These are phyloP conservation scores for Thunnus thynnus DNA, from an alignment of 2,113 vertebrate genomes.

Conservation along the genomic window DNA sequence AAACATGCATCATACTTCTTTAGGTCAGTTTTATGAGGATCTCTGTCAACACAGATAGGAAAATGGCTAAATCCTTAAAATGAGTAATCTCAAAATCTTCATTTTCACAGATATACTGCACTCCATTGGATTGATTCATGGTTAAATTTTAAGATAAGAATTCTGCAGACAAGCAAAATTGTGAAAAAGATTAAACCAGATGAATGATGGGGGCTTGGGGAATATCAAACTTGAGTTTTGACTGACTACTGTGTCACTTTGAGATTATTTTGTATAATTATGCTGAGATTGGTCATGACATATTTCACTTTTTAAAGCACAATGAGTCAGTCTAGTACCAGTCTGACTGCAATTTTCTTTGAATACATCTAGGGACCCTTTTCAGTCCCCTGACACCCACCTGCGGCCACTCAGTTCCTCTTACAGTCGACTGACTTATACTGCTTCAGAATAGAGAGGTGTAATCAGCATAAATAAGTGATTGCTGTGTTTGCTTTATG, in stretches of 20 bases:
- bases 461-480: constrained; percentile 1
- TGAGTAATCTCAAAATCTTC: neutral
- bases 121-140: neutral
- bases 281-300: constrained; percentile 10
- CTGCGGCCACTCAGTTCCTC: neutral
- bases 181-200: constrained; percentile 14
- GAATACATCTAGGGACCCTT: constrained; percentile 28
- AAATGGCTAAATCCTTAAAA: neutral
- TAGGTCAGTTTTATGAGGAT: too few relatives aligned
- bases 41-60: neutral
- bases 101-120: neutral
- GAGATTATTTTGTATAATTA: constrained; percentile 13
- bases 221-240: neutral
- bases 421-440: neutral
- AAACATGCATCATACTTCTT: too few relatives aligned
- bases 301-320: constrained; percentile 15
- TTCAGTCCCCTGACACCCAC: constrained; percentile 8
- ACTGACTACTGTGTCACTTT: neutral
- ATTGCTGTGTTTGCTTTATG: constrained; percentile 9
- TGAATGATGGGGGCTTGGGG: neutral
- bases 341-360: constrained; percentile 24
- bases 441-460: neutral
- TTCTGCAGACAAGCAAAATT: neutral
- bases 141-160: neutral
- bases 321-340: constrained; percentile 12